phyloP scores from a whole-genome alignment of 37 sponge, comb jelly and placozoan species.

The Spongilla lacustris region DNA sequence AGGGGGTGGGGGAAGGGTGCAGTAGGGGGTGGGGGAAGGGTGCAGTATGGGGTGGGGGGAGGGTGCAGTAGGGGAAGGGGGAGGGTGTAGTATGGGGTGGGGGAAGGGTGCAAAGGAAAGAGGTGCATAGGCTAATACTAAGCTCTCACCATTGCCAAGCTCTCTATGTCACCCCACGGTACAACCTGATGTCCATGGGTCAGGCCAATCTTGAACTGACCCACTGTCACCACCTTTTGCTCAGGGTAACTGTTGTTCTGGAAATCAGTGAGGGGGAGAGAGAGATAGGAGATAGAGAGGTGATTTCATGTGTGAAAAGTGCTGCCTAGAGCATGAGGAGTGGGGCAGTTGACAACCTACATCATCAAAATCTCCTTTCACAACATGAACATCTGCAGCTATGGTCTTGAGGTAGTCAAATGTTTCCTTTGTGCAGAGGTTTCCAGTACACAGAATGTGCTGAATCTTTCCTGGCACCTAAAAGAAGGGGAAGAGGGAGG shows the following conservation, averaged over 20 bases:
- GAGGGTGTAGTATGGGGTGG: conserved; percentile 4
- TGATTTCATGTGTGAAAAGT: too few species aligned
- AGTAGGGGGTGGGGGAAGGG: not conserved
- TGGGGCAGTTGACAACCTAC: conserved; percentile 36
- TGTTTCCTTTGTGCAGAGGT: conserved; percentile 94
- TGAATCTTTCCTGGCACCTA: conserved; percentile 99
- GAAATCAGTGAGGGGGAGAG: not conserved
- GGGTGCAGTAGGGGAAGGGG: not conserved
- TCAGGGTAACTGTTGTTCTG: conserved; percentile 88
- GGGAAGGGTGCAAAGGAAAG: too few species aligned
- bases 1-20: not conserved
- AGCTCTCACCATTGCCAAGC: conserved; percentile 77
- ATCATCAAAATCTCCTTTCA: conserved; percentile 97
- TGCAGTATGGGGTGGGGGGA: too few species aligned
- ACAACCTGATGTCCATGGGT: conserved; percentile 98
- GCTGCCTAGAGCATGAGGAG: not conserved
- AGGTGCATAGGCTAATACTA: too few species aligned
- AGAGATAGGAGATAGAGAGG: not conserved
- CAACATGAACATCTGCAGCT: conserved; percentile 95
- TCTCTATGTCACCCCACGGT: conserved; percentile 98
- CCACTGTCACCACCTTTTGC: conserved; percentile 97
- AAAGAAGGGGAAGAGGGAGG: too few species aligned
- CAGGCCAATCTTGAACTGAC: conserved; percentile 95
- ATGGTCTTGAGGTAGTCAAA: conserved; percentile 97
- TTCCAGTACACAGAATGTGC: conserved; percentile 98